Conservation (phyloP, 1,140 invertebrate genomes). For the Pachyrhynchus sulphureomaculatus region DNA sequence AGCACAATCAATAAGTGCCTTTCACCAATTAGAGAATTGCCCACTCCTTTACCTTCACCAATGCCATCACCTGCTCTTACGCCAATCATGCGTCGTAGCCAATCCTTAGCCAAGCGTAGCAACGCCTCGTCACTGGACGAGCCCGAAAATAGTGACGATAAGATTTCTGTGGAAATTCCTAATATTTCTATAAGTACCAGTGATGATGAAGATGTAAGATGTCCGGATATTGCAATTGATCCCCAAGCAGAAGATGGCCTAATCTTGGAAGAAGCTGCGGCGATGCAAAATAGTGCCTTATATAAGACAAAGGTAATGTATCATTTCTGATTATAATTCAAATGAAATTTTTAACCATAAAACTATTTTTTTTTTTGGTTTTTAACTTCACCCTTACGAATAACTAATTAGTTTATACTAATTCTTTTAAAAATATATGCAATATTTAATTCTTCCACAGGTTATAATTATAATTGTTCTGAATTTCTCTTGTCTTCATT, state of each 20-base stretch:
- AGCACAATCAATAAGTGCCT: conserved; percentile 69
- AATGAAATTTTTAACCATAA: conserved; percentile 5
- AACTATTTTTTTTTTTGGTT: no score
- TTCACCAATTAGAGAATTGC: conserved; percentile 71
- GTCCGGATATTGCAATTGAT: conserved; percentile 46
- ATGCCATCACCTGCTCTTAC: conserved; percentile 68
- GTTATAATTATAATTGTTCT: no score
- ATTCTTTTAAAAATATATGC: no score
- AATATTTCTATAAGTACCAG: conserved; percentile 48
- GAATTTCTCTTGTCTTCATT: no score
- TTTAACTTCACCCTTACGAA: no score
- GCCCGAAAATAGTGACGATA: conserved; percentile 51
- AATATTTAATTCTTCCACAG: no score
- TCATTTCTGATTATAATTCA: background rate
- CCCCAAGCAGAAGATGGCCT: conserved; percentile 47
- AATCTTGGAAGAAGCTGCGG: conserved; percentile 48
- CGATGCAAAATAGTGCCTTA: conserved; percentile 43
- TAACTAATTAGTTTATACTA: no score
- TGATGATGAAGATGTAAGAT: conserved; percentile 45
- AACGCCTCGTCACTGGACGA: conserved; percentile 50
- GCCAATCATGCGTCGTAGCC: conserved; percentile 58
- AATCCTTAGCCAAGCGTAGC: conserved; percentile 29
- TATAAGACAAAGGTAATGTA: conserved; percentile 43
- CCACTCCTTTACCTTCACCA: conserved; percentile 68
- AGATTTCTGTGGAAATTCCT: conserved; percentile 51